These are phyloP conservation scores for Perccottus glenii DNA, from an alignment of 2,113 vertebrate species.

Conservation along the genomic window DNA sequence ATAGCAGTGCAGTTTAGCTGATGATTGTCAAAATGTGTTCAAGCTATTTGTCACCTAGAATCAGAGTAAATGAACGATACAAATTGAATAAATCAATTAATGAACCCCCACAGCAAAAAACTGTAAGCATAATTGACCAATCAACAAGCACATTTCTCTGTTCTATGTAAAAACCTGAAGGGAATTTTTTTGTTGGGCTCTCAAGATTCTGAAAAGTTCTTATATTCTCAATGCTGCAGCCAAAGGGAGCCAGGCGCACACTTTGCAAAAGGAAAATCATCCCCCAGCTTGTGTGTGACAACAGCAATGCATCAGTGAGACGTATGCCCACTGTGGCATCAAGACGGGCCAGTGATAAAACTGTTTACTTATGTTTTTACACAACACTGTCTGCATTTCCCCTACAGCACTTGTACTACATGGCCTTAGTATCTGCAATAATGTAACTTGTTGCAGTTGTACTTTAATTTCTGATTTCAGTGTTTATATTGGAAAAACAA, in stretches of 20 bases:
- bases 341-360: constrained; percentile 5
- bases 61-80: background rate
- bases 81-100: background rate
- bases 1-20: background rate
- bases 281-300: constrained; percentile 5
- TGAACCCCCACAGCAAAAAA: background rate
- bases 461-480: background rate
- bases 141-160: background rate
- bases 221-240: background rate
- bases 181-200: background rate
- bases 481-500: background rate
- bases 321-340: background rate
- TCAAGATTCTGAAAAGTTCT: background rate
- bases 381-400: background rate
- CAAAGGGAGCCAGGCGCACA: background rate
- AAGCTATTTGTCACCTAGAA: too few relatives aligned
- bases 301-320: constrained; percentile 21
- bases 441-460: background rate
- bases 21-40: too few relatives aligned
- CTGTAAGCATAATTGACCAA: too few relatives aligned
- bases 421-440: background rate
- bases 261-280: constrained; percentile 15
- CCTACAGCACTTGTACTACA: background rate
- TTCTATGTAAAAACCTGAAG: background rate
- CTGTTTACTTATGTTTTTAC: constrained; percentile 18